Evolutionary conservation across 2,888 invertebrate species (phyloP).

Genomic region (Chouioia cunea): DNA sequence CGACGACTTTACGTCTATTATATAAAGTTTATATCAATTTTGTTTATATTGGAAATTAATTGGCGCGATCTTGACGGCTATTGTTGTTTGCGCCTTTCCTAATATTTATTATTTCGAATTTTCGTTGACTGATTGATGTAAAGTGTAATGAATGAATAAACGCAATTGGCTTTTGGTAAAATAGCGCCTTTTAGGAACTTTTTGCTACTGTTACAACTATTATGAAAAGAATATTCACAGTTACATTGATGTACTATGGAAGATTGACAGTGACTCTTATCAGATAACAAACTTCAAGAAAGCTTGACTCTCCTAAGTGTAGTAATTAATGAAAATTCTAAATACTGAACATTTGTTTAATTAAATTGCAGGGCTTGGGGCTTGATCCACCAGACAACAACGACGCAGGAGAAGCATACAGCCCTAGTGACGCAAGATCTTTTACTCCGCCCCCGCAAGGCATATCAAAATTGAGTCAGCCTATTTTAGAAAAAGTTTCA

Average conservation of each 20-base stretch:
- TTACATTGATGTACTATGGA: not conserved
- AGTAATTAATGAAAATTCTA: not conserved
- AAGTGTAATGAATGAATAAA: too few species aligned
- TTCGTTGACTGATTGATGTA: too few species aligned
- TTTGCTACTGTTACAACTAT: too few species aligned
- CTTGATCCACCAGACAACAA: conserved; percentile 58
- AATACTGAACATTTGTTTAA: conserved; percentile 17
- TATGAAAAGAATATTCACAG: too few species aligned
- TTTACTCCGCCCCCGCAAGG: conserved; percentile 69
- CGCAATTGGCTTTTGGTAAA: too few species aligned
- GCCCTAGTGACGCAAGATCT: conserved; percentile 75
- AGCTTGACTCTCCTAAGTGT: not conserved
- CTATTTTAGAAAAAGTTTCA: conserved; percentile 71
- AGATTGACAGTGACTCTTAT: not conserved
- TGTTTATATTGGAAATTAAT: too few species aligned
- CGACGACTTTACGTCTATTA: too few species aligned
- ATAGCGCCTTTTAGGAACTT: too few species aligned
- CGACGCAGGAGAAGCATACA: conserved; percentile 74
- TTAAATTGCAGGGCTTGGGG: conserved; percentile 63
- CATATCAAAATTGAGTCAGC: conserved; percentile 66
- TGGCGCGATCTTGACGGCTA: too few species aligned
- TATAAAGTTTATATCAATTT: too few species aligned
- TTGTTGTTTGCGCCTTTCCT: too few species aligned
- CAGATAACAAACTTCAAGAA: conserved; percentile 13
- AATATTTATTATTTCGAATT: too few species aligned